Evolutionary conservation across 2,888 invertebrate genomes (phyloP), one percentile per base, ranked within the genome.

Genomic region (Drosophila gaucha): DNA sequence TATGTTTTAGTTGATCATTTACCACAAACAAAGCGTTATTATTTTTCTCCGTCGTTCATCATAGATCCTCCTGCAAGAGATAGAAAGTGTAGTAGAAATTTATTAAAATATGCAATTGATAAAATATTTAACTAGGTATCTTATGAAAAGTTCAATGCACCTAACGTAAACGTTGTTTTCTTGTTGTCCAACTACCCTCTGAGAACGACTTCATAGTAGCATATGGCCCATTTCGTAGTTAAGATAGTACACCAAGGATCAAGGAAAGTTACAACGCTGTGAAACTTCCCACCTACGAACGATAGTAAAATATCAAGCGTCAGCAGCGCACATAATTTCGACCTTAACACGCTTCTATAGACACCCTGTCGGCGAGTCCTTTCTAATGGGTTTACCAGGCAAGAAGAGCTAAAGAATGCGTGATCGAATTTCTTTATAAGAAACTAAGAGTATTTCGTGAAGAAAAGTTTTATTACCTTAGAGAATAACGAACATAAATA

Each of bases 11-110:
- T 16, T 6, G 2, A 28, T 52, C 28, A 74, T 79, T 90, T 90
- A 90, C 90, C 90, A 89, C 89, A 89, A 90, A 87, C 88, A 88
- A 90, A 89, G 89, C 86, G 80, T 90, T 90, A 90, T 89, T 89
- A 90, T 88, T 89, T 89, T 83, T 87, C 86, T 88, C 80, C 88
- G 87, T 89, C 89, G 90, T 91, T 90, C 89, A 90, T 91, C 83
- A 87, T 89, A 90, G 89, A 89, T 90, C 83, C 82, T 90, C 90
- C 90, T 90, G 80, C 8, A 90, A 90, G 20, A 71, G 18, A 85
- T 52, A 24, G 30, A 41, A 36, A 8, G 38, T 26, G 31, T 9
- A n/a, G 14, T 9, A 47, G n/a, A 46, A 12, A 44, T 38, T 51
- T n/a, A 20, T 64, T 60, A 71, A 26, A 9, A 41, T 35, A 20